phyloP scores from a whole-genome alignment of 2,888 invertebrate genomes.

The Acronicta leporina region DNA sequence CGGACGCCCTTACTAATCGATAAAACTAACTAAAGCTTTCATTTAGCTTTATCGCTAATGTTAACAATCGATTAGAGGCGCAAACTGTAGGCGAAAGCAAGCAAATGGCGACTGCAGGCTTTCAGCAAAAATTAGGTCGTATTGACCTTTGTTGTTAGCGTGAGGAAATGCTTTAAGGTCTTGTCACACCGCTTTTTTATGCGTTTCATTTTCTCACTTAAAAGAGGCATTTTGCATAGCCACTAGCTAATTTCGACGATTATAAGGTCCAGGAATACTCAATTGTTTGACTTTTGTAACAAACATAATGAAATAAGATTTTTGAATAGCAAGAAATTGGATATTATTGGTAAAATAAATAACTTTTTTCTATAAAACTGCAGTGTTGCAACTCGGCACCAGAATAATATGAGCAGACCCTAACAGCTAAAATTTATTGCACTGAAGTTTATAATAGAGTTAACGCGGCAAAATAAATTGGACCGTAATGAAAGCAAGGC shows the following conservation, averaged over 20 bases:
- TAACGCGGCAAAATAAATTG: slow-evolving; percentile 56
- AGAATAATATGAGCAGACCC: slow-evolving; percentile 47
- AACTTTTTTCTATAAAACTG: not conserved
- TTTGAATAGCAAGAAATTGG: too few relatives aligned
- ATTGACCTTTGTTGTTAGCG: slow-evolving; percentile 54
- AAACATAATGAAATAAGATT: too few relatives aligned
- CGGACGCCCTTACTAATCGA: slow-evolving; percentile 77
- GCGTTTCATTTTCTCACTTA: slow-evolving; percentile 10
- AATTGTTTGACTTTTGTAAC: too few relatives aligned
- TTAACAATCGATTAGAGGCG: slow-evolving; percentile 62
- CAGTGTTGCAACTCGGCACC: slow-evolving; percentile 19
- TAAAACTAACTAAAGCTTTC: slow-evolving; percentile 71
- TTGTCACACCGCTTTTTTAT: slow-evolving; percentile 38
- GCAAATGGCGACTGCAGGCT: slow-evolving; percentile 63
- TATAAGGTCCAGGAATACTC: too few relatives aligned
- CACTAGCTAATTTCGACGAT: not conserved
- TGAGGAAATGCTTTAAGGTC: slow-evolving; percentile 51
- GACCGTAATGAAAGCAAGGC: slow-evolving; percentile 62
- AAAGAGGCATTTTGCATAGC: slow-evolving; percentile 2
- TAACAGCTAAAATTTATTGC: slow-evolving; percentile 55
- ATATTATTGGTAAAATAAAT: not conserved
- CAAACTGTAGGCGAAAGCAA: slow-evolving; percentile 61
- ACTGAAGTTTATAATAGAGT: slow-evolving; percentile 46
- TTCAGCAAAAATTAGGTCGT: slow-evolving; percentile 59
- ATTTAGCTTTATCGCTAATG: slow-evolving; percentile 68